A percentile compares a stretch with the other conserved stretches of the same genome.
Conservation (phyloP, 2,888 invertebrate species). For the Eristalinus sepulchralis region DNA sequence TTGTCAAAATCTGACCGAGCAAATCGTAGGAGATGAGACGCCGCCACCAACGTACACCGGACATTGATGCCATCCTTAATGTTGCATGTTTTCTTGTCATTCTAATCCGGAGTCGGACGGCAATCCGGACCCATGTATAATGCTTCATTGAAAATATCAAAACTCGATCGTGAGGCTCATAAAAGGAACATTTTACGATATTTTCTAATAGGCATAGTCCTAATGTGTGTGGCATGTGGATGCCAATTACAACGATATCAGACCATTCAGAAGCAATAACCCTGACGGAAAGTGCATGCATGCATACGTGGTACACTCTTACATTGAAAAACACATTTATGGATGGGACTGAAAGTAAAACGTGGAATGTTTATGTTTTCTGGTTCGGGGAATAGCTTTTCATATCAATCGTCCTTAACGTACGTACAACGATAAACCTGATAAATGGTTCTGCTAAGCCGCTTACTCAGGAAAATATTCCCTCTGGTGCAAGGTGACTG, state of each 20-base stretch:
- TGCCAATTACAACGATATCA: constrained; percentile 2
- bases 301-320: background rate
- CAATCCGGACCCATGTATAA: background rate
- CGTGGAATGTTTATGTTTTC: background rate
- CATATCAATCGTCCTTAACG: background rate
- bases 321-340: background rate
- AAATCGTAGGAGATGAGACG: constrained; percentile 8
- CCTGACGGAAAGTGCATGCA: background rate
- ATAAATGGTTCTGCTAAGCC: background rate
- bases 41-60: background rate
- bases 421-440: background rate
- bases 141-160: background rate
- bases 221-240: background rate
- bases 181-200: background rate
- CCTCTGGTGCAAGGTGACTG: background rate
- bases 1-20: background rate
- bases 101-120: background rate
- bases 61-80: background rate
- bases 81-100: background rate
- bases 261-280: background rate
- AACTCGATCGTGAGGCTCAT: constrained; percentile 1
- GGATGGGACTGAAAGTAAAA: too few species aligned
- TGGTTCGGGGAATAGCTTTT: background rate
- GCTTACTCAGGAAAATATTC: background rate
- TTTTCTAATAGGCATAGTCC: background rate